phyloP scores from a whole-genome alignment of 2,113 vertebrate genomes.

The Columba janthina region DNA sequence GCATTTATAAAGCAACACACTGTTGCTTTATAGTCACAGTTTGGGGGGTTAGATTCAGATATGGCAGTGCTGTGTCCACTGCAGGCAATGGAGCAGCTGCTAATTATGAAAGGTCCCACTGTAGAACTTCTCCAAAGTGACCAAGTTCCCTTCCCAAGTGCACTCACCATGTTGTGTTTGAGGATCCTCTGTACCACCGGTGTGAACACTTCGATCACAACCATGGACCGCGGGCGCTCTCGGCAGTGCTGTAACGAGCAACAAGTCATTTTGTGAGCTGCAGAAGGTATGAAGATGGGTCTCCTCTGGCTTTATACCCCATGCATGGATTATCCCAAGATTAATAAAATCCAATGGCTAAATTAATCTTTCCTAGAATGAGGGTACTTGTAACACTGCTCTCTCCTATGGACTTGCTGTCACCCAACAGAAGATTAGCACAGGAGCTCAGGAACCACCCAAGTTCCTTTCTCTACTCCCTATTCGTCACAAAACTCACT shows the following conservation, averaged over 20 bases:
- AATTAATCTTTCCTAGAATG: neutral
- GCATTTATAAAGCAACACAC: neutral
- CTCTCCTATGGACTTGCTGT: neutral
- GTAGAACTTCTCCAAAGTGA: neutral
- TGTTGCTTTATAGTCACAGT: neutral
- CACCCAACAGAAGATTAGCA: neutral
- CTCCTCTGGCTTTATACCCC: neutral
- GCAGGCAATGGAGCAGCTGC: neutral
- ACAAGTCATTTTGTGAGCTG: neutral
- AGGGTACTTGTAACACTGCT: rapidly evolving
- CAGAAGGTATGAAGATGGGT: neutral
- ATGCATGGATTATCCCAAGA: neutral
- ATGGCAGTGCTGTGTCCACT: neutral
- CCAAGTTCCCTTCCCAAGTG: rapidly evolving
- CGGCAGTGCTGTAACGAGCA: constrained; percentile 88
- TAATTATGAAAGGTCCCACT: neutral
- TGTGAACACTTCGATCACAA: constrained; percentile 98
- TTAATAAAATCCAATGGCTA: neutral
- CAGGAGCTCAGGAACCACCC: neutral
- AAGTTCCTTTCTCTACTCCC: neutral
- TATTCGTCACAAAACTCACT: neutral
- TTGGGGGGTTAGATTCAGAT: neutral
- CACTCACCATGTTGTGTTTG: constrained; percentile 98
- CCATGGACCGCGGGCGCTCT: constrained; percentile 96
- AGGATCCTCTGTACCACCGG: constrained; percentile 99